Percentiles rank a stretch among this genome's conserved stretches.
These are phyloP conservation scores for Athrips mouffetella DNA, from an alignment of 2,888 invertebrate genomes.

Conservation along the genomic window DNA sequence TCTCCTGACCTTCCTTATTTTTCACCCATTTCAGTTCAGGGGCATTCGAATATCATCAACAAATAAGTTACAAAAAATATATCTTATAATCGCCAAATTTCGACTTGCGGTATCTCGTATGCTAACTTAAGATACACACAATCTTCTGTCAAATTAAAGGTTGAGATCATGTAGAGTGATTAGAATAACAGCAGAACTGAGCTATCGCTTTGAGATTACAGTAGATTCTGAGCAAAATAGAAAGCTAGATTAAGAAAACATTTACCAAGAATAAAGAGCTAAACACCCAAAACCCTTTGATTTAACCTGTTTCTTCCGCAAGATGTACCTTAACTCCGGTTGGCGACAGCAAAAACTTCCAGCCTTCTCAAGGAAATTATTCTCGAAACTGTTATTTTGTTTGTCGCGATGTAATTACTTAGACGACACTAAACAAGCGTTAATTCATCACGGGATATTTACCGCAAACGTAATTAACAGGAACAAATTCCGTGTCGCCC, in stretches of 20 bases:
- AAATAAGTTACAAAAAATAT: not conserved
- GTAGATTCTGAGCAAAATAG: no score
- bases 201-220: no score
- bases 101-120: no score
- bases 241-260: no score
- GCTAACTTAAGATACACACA: no score
- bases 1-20: slow-evolving; percentile 6
- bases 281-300: no score
- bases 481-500: slow-evolving; percentile 13
- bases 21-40: slow-evolving; percentile 10
- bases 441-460: slow-evolving; percentile 18
- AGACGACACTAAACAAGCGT: slow-evolving; percentile 9
- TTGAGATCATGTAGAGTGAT: no score
- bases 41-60: slow-evolving; percentile 3
- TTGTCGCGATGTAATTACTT: slow-evolving; percentile 11
- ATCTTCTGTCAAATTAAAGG: no score
- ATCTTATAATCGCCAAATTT: slow-evolving; percentile 13
- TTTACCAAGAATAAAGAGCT: no score
- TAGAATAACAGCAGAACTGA: no score
- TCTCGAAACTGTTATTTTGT: not conserved
- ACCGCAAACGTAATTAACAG: slow-evolving; percentile 14
- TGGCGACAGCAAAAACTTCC: not conserved
- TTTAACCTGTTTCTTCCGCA: no score
- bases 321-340: no score
- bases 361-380: not conserved